Conservation (phyloP, 2,888 invertebrate species). For the Anthrax anthrax region DNA sequence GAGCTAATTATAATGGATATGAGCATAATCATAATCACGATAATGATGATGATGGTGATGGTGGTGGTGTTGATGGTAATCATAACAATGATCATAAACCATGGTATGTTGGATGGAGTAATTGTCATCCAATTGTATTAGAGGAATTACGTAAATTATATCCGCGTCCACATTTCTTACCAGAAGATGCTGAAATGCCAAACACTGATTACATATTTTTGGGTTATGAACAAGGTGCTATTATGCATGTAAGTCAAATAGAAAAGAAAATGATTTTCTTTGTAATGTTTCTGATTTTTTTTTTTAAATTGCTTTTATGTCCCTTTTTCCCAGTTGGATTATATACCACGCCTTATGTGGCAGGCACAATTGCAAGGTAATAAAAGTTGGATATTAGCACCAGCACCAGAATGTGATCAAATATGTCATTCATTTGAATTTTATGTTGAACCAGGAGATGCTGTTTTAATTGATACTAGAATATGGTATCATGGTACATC, state of each 20-base stretch:
- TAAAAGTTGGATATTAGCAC: constrained; percentile 72
- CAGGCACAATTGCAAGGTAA: constrained; percentile 78
- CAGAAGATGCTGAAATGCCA: constrained; percentile 76
- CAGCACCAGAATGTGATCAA: constrained; percentile 75
- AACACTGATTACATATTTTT: constrained; percentile 83
- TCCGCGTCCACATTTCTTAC: constrained; percentile 69
- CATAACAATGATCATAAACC: constrained; percentile 52
- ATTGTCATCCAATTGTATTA: constrained; percentile 71
- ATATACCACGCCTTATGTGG: constrained; percentile 84
- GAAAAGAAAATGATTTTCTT: background rate
- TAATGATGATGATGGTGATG: no score
- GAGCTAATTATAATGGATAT: constrained; percentile 40
- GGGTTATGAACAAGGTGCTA: constrained; percentile 80
- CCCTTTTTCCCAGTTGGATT: constrained; percentile 55
- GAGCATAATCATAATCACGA: no score
- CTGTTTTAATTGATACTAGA: constrained; percentile 77
- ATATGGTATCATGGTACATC: constrained; percentile 84
- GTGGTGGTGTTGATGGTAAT: no score
- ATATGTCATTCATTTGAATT: constrained; percentile 59
- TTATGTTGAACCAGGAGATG: constrained; percentile 73
- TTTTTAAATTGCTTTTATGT: background rate
- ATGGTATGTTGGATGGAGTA: constrained; percentile 90
- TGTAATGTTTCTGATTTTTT: no score
- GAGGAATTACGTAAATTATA: constrained; percentile 61
- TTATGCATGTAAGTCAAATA: constrained; percentile 64